A percentile compares a stretch with the other conserved stretches of the same genome.
Evolutionary conservation across 2,113 vertebrate species (phyloP).

Genomic region (Dascyllus trimaculatus): DNA sequence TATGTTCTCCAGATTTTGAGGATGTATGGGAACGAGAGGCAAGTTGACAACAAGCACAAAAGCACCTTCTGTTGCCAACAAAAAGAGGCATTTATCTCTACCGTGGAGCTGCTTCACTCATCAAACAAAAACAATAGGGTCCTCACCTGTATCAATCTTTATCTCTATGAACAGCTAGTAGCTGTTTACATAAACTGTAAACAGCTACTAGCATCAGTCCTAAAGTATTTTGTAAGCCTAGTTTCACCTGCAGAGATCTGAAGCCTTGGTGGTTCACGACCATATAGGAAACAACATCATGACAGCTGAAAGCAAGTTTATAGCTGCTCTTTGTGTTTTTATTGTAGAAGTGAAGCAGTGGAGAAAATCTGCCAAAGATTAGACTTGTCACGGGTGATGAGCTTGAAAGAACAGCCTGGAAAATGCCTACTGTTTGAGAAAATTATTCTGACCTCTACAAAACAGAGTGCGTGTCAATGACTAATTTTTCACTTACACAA

Average conservation of each 20-base stretch:
- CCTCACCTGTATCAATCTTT: too few species aligned
- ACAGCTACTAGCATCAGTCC: not conserved
- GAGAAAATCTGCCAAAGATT: not conserved
- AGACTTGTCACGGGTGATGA: not conserved
- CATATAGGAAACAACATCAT: not conserved
- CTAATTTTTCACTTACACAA: not conserved
- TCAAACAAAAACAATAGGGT: too few species aligned
- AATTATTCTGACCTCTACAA: not conserved
- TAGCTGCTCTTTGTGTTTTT: not conserved
- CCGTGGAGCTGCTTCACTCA: not conserved
- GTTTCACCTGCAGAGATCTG: not conserved
- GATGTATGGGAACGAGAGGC: slow-evolving; percentile 8
- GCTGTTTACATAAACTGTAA: not conserved
- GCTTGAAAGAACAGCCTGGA: not conserved
- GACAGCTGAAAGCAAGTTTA: not conserved
- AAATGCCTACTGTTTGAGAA: too few species aligned
- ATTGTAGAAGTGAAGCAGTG: not conserved
- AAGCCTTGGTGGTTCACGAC: not conserved
- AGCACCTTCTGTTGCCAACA: slow-evolving; percentile 1
- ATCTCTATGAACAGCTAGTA: not conserved
- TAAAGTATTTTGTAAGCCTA: not conserved
- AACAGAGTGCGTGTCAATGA: not conserved
- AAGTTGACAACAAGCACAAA: not conserved
- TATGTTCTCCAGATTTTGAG: slow-evolving; percentile 13
- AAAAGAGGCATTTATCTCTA: not conserved